Evolutionary conservation across 1,140 invertebrate genomes (phyloP).

Genomic region (Caenorhabditis inopinata): DNA sequence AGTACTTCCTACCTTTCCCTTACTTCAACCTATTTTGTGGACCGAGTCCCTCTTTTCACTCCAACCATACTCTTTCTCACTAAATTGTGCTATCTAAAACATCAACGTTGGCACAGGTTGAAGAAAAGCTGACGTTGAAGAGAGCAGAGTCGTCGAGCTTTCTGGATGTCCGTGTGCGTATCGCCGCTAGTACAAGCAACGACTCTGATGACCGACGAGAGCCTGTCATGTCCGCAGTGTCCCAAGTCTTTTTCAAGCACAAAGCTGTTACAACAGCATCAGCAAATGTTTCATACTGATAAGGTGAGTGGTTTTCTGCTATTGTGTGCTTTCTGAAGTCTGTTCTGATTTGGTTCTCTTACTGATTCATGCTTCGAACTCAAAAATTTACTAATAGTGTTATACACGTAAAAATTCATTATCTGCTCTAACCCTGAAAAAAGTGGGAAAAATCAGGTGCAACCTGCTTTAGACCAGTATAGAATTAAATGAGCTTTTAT

Average conservation of each 20-base stretch:
- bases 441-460: too few relatives aligned
- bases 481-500: too few relatives aligned
- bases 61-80: conserved; percentile 25
- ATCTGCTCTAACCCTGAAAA: too few relatives aligned
- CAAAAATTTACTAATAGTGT: too few relatives aligned
- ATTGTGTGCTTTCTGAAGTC: neutral
- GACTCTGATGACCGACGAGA: conserved; percentile 16
- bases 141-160: conserved; percentile 5
- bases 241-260: conserved; percentile 43
- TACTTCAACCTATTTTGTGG: neutral
- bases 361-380: neutral
- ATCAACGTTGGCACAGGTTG: neutral
- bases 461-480: too few relatives aligned
- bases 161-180: conserved; percentile 23
- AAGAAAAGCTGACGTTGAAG: conserved; percentile 28
- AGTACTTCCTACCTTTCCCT: neutral
- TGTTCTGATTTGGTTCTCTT: neutral
- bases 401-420: too few relatives aligned
- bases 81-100: neutral
- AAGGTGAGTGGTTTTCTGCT: conserved; percentile 36
- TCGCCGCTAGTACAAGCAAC: conserved; percentile 15
- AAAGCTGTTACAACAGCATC: conserved; percentile 46
- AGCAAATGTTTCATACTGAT: conserved; percentile 51
- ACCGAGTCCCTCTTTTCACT: neutral
- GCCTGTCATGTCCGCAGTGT: conserved; percentile 44